Conservation (phyloP, 2,888 invertebrate genomes). For the Thera obeliscata region DNA sequence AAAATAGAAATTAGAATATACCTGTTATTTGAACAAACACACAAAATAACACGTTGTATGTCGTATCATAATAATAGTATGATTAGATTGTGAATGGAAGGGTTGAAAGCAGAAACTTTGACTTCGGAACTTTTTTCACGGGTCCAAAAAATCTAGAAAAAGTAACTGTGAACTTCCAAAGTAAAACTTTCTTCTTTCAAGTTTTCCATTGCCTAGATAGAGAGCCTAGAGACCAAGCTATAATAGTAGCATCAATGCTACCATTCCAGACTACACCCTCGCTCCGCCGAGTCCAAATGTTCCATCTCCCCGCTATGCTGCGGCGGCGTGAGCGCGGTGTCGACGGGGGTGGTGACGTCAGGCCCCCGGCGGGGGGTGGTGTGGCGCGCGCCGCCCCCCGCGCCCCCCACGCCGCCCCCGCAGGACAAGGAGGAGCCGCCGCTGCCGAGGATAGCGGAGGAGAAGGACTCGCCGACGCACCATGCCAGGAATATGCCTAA, state of each 20-base stretch:
- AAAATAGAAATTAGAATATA: no score
- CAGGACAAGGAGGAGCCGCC: constrained; percentile 76
- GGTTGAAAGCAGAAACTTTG: no score
- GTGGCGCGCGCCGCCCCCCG: constrained; percentile 65
- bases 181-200: no score
- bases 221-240: no score
- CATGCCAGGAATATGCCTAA: constrained; percentile 63
- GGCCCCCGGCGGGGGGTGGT: constrained; percentile 53
- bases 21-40: no score
- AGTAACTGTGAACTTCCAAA: no score
- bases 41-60: no score
- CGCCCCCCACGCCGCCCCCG: constrained; percentile 71
- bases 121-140: no score
- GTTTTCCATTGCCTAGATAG: no score
- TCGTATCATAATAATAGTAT: no score
- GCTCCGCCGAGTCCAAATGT: constrained; percentile 93
- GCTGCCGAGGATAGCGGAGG: constrained; percentile 93
- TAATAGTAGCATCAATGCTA: not conserved
- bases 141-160: no score
- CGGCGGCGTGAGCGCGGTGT: constrained; percentile 70
- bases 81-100: no score
- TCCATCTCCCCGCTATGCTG: constrained; percentile 93
- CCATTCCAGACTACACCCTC: constrained; percentile 89
- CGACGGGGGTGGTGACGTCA: constrained; percentile 59
- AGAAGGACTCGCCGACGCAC: constrained; percentile 92